phyloP scores from a whole-genome alignment of 2,113 vertebrate species.

The Tinamus guttatus region DNA sequence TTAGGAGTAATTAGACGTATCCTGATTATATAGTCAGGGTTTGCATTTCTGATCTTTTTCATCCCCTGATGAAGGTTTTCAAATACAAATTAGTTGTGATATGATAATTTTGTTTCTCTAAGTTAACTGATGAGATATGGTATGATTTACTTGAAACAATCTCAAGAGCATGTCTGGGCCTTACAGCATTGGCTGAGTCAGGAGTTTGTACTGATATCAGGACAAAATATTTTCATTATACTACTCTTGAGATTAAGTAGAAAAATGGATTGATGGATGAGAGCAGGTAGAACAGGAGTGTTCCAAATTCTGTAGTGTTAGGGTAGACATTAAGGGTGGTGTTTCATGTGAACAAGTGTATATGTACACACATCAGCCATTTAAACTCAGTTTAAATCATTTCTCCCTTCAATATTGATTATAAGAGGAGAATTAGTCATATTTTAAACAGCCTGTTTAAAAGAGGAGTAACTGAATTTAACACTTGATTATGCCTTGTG shows the following conservation, averaged over 20 bases:
- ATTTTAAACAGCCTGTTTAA: background rate
- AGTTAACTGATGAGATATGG: background rate
- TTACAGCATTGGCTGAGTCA: background rate
- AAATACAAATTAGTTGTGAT: background rate
- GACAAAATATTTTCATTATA: background rate
- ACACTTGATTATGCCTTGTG: background rate
- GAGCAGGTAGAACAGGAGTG: background rate
- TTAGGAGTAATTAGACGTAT: background rate
- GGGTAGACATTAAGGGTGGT: background rate
- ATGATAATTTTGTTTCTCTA: background rate
- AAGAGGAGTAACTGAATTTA: background rate
- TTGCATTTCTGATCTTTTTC: background rate
- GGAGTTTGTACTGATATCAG: background rate
- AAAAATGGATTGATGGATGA: background rate
- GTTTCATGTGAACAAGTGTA: background rate
- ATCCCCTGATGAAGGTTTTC: background rate
- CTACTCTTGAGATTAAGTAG: background rate
- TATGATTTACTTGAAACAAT: background rate
- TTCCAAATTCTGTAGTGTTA: background rate
- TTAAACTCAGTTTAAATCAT: background rate
- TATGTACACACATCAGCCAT: background rate
- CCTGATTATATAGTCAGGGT: background rate
- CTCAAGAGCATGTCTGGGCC: background rate
- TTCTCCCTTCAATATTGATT: too few species aligned
- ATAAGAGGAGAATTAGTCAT: background rate